Conservation (phyloP, 2,113 vertebrate genomes). For the Actenoides hombroni region DNA sequence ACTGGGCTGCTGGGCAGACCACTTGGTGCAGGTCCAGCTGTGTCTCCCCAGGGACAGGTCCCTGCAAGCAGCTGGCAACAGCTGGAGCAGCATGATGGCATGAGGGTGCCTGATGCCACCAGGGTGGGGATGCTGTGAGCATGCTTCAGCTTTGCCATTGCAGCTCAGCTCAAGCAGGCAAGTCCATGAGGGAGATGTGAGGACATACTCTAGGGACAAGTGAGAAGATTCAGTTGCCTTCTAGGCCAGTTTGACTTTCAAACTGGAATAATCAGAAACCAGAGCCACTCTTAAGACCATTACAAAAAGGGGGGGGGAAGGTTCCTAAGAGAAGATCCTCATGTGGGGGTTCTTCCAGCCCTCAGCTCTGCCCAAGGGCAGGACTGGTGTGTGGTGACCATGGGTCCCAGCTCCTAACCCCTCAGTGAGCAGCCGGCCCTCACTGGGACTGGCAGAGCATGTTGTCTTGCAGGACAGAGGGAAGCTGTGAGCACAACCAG, state of each 20-base stretch:
- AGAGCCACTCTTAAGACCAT: background rate
- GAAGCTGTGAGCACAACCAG: background rate
- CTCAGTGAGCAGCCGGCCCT: background rate
- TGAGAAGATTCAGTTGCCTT: background rate
- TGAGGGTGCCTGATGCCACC: background rate
- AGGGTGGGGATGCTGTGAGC: accelerated
- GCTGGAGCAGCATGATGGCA: accelerated
- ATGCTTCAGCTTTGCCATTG: background rate
- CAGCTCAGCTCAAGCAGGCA: background rate
- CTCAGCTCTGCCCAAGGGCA: background rate
- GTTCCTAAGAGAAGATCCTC: background rate
- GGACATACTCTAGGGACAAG: accelerated
- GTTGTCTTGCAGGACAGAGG: background rate
- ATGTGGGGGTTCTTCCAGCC: background rate
- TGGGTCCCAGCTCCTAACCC: background rate
- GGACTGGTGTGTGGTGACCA: background rate
- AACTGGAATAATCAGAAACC: background rate
- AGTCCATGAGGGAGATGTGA: background rate
- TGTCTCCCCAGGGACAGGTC: accelerated
- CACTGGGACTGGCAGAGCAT: background rate
- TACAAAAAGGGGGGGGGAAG: background rate
- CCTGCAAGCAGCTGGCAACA: background rate
- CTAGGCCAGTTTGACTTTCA: background rate
- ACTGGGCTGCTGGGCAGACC: background rate
- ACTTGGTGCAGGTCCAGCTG: background rate